These are phyloP conservation scores for Larimichthys crocea DNA, from an alignment of 2,113 vertebrate genomes.

Conservation along the genomic window DNA sequence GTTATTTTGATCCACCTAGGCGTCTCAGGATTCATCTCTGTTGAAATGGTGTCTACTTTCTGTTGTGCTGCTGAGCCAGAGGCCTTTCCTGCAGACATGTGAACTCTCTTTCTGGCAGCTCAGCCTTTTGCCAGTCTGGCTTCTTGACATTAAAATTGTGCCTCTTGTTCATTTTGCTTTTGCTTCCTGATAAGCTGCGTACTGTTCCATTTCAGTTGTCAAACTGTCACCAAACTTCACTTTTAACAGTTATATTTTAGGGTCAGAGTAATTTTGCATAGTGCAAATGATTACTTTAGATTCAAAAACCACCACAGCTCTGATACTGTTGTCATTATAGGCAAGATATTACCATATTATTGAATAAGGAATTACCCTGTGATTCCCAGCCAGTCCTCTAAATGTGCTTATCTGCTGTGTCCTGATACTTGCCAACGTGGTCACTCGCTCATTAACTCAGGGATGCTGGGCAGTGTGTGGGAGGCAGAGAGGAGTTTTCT, in stretches of 20 bases:
- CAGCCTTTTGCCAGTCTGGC: constrained; percentile 10
- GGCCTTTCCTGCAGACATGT: constrained; percentile 2
- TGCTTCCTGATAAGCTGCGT: no score
- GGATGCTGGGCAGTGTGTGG: background rate
- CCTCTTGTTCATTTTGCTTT: background rate
- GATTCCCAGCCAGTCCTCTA: background rate
- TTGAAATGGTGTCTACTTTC: background rate
- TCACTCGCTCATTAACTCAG: constrained; percentile 10
- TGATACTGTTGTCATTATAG: background rate
- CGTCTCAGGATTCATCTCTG: background rate
- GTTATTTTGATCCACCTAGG: background rate
- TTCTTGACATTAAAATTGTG: constrained; percentile 27
- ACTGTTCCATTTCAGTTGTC: background rate
- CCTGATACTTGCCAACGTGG: constrained; percentile 7
- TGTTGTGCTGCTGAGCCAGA: background rate
- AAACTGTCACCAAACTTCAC: background rate
- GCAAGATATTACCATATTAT: background rate
- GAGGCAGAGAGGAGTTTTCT: background rate
- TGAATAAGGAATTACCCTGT: background rate
- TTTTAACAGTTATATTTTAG: background rate
- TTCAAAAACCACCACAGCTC: background rate
- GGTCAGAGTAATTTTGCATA: background rate
- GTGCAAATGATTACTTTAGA: background rate
- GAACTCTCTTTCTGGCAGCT: constrained; percentile 13
- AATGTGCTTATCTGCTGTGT: background rate